Conservation (phyloP, 2,888 invertebrate genomes). For the Hirtodrosophila confusa region DNA sequence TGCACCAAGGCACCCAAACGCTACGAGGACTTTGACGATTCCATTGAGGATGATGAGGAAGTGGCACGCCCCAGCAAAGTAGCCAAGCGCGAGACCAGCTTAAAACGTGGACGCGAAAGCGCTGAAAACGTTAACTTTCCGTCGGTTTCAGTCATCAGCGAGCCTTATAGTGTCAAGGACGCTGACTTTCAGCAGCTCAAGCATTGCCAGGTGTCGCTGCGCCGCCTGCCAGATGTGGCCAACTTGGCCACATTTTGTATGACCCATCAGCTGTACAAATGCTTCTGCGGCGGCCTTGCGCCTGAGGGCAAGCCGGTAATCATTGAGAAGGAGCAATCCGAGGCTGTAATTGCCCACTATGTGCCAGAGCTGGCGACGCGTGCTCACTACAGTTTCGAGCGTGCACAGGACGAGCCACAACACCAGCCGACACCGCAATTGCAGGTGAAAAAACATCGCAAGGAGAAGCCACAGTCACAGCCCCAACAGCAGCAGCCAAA, state of each 20-base stretch:
- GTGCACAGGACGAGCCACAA: slow-evolving; percentile 45
- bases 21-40: slow-evolving; percentile 85
- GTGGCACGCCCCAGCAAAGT: slow-evolving; percentile 14
- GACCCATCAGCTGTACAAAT: slow-evolving; percentile 88
- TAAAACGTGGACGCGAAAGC: slow-evolving; percentile 8
- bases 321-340: slow-evolving; percentile 74
- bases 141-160: slow-evolving; percentile 8
- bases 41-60: slow-evolving; percentile 72
- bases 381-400: slow-evolving; percentile 82
- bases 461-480: slow-evolving; percentile 14
- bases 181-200: slow-evolving; percentile 67
- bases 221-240: slow-evolving; percentile 77
- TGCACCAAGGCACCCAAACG: slow-evolving; percentile 87
- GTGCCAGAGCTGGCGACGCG: slow-evolving; percentile 54
- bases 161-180: slow-evolving; percentile 68
- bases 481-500: slow-evolving; percentile 3
- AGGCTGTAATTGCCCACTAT: slow-evolving; percentile 42
- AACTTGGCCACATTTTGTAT: slow-evolving; percentile 88
- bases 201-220: slow-evolving; percentile 80
- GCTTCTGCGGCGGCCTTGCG: slow-evolving; percentile 86
- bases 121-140: slow-evolving; percentile 1
- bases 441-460: slow-evolving; percentile 6
- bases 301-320: slow-evolving; percentile 77
- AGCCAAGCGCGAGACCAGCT: slow-evolving; percentile 27
- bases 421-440: background rate